Evolutionary conservation across 2,888 invertebrate species (phyloP), one percentile per base, ranked within the genome.

Genomic region (Ormyrus labotus): DNA sequence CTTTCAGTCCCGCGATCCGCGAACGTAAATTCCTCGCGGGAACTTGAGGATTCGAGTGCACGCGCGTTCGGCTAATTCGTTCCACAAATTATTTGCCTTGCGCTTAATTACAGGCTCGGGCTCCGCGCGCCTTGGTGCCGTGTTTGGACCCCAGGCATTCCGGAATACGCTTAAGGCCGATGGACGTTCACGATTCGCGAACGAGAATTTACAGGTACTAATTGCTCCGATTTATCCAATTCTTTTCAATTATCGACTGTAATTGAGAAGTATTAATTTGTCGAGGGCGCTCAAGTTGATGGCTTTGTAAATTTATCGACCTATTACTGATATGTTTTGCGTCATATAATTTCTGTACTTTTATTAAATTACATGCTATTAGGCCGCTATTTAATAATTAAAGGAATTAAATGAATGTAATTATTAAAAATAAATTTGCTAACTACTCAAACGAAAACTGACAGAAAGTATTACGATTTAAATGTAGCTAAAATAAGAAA

Each of bases 61-160:
- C 47, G 63, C 8, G 11, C 34, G 0, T 45, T 48, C 51, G 48
- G 58, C 77, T 77, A 72, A 78, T 78, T 72, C 78, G 73, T 78
- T 78, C 55, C 61, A 51, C 71, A 72, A 78, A 78, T 78, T 72
- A 78, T 78, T 78, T 55, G 78, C 53, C 48, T 58, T 55, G 2
- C n/a, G 51, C 61, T 71, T 72, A 78, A 78, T 72, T 72, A 65
- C 68, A 51, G 55, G 10, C 3, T 8, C 11, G 6, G 48, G 34
- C 50, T 10, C 45, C 5, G 4, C 7, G 34, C 13, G 45, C 10
- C 53, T 55, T 47, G 61, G 34, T 61, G 61, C 61, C 64, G 7
- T 64, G 11, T 48, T 10, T 48, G 11, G 4, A 11, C 64, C 11
- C 48, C 64, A 6, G 58, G 58, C n/a, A 7, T 58, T 13, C 13